phyloP scores from a whole-genome alignment of 2,797 vertebrate species.

The Hippocampus kuda region DNA sequence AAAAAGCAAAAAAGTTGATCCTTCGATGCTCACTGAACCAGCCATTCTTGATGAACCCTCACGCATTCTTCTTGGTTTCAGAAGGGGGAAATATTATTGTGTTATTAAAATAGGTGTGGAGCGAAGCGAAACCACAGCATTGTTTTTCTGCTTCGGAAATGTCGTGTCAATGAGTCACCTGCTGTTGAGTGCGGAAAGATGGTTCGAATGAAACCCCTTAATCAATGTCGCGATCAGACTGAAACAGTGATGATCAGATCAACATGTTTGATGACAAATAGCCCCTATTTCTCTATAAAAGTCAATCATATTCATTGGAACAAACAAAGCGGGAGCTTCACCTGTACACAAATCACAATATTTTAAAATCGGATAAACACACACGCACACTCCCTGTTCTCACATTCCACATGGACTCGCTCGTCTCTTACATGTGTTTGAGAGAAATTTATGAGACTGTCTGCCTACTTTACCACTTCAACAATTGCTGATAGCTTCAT shows the following conservation, averaged over 20 bases:
- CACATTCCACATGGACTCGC: conserved; percentile 51
- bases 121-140: conserved; percentile 19
- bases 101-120: conserved; percentile 24
- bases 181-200: no score
- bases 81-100: conserved; percentile 46
- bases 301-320: conserved; percentile 50
- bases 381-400: conserved; percentile 20
- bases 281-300: conserved; percentile 44
- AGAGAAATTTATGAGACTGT: conserved; percentile 9
- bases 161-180: neutral
- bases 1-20: neutral
- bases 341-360: conserved; percentile 47
- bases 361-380: conserved; percentile 35
- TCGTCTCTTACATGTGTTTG: neutral
- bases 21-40: neutral
- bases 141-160: conserved; percentile 19
- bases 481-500: conserved; percentile 1
- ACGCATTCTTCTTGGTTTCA: conserved; percentile 30
- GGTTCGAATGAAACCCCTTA: neutral
- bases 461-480: conserved; percentile 4
- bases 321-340: conserved; percentile 45
- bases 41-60: conserved; percentile 3
- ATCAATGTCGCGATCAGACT: neutral
- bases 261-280: conserved; percentile 42
- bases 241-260: neutral